Base-by-base conservation (phyloP, 2,113 vertebrate genomes). In the Vimba vimba region DNA sequence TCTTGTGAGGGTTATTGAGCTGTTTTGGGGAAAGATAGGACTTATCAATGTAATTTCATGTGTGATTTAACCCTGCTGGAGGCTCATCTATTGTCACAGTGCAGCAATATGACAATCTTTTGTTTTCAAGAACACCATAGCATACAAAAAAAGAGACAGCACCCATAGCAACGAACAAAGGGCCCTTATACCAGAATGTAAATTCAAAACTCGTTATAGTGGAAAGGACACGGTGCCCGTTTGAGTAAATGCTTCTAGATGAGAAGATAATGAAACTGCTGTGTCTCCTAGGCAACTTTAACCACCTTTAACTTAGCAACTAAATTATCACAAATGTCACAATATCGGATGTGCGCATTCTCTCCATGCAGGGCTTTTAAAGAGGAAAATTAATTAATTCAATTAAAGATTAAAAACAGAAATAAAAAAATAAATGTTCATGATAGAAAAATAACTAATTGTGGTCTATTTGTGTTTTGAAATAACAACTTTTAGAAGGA, bases 281-380 rank as follows among this genome's bases (percentile, higher is more conserved):
- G 81, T 52, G 62, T 73, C 66, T 73, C 81, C 66, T 59, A 73
- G 81, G 81, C 81, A 83, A 83, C 82, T 83, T 83, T 83, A 33
- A 68, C 43, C 25, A 17, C 43, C 39, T 80, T 82, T 82, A 57
- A 83, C 81, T 57, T 69, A 50, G 25, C 79, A 66, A 82, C 43
- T 50, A 82, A 66, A 50, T 52, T 9, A 68, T 66, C 43, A 25
- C 43, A 52, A 82, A 82, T 80, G 81, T 62, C 30, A 79, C 52
- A 60, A 59, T 15, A n/a, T 50, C 55, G 23, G 55, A 62, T 62
- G 36, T 79, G 52, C 77, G 60, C 47, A 55, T 33, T 21, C 15
- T 79, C 33, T 13, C 12, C 57, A 43, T 43, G 43, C 43, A 62
- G 19, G 30, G 62, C 19, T 25, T 60, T 21, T 8, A 62, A 50